Percentiles rank a stretch among this genome's conserved stretches.
phyloP scores from a whole-genome alignment of 2,888 invertebrate species.

The Anodontia alba region DNA sequence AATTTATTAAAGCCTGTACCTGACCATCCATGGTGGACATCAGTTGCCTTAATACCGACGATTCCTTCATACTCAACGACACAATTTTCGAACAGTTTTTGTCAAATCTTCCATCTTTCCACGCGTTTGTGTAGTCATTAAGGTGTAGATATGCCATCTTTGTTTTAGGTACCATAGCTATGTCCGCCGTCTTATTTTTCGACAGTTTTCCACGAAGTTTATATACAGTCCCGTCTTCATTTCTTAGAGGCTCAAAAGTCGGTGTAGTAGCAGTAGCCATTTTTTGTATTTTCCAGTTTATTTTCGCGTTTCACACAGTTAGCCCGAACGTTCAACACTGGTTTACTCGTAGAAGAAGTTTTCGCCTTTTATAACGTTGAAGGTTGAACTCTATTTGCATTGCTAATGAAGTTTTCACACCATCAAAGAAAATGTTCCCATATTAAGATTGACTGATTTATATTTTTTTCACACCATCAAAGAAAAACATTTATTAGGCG shows the following conservation, averaged over 20 bases:
- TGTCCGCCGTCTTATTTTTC: neutral
- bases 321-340: too few species aligned
- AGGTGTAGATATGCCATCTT: neutral
- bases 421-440: too few species aligned
- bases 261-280: neutral
- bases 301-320: too few species aligned
- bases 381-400: too few species aligned
- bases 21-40: neutral
- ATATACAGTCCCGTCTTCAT: neutral
- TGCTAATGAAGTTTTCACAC: too few species aligned
- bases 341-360: too few species aligned
- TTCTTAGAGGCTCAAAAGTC: neutral
- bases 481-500: too few species aligned
- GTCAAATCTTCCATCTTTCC: neutral
- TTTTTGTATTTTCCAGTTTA: too few species aligned
- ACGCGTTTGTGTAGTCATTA: neutral
- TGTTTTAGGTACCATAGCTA: neutral
- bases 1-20: neutral
- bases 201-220: neutral
- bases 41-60: neutral
- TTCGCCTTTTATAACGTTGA: too few species aligned
- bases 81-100: neutral
- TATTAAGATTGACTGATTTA: too few species aligned
- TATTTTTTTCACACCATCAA: too few species aligned
- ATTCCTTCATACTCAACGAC: neutral